phyloP scores from a whole-genome alignment of 2,888 invertebrate genomes.

The Galeruca laticollis region DNA sequence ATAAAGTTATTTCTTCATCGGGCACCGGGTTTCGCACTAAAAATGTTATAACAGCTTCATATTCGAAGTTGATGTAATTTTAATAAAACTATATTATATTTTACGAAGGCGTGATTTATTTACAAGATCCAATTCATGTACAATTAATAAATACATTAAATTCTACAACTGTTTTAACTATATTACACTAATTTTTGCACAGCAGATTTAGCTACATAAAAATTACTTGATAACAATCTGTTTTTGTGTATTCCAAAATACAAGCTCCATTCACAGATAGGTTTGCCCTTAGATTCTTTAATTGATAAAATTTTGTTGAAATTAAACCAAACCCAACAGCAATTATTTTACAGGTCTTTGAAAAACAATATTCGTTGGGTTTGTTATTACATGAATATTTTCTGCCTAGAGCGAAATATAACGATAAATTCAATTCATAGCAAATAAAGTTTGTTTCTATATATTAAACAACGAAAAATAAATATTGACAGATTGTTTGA shows the following conservation, averaged over 20 bases:
- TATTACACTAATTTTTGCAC: slow-evolving; percentile 30
- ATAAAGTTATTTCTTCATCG: too few species aligned
- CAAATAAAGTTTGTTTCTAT: neutral
- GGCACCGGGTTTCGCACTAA: neutral
- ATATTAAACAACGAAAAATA: too few species aligned
- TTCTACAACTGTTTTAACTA: slow-evolving; percentile 23
- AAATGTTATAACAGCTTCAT: too few species aligned
- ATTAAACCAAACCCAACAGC: too few species aligned
- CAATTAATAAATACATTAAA: slow-evolving; percentile 27
- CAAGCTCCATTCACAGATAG: slow-evolving; percentile 1
- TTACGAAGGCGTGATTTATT: slow-evolving; percentile 30
- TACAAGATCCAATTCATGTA: slow-evolving; percentile 32
- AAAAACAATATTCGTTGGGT: too few species aligned
- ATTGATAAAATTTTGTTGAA: neutral
- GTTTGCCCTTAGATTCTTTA: neutral
- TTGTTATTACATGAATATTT: too few species aligned
- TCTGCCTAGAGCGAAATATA: too few species aligned
- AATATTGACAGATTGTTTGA: too few species aligned
- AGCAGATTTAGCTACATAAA: slow-evolving; percentile 30
- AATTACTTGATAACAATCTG: slow-evolving; percentile 4
- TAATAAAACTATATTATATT: neutral
- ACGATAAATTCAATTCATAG: too few species aligned
- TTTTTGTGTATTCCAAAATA: slow-evolving; percentile 5
- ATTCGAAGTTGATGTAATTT: neutral
- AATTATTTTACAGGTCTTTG: too few species aligned